Evolutionary conservation across 1,140 invertebrate species (phyloP).

Genomic region (Hylaeus volcanicus): DNA sequence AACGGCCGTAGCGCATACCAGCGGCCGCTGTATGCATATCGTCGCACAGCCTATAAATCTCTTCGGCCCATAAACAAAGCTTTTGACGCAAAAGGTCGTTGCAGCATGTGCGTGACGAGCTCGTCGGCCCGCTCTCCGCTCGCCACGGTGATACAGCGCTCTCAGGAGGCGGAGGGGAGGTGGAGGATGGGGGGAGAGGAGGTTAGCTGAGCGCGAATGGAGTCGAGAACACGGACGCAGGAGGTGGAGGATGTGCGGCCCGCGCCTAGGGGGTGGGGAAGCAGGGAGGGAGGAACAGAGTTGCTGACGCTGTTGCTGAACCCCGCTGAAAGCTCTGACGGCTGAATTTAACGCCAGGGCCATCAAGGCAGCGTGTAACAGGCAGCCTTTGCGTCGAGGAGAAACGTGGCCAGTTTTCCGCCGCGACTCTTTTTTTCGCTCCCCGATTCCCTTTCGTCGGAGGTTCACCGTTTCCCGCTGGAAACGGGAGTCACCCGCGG

Average conservation of each 20-base stretch:
- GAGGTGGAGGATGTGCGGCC: slow-evolving; percentile 8
- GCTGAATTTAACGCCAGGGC: slow-evolving; percentile 73
- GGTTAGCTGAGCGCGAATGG: slow-evolving; percentile 21
- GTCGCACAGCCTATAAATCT: slow-evolving; percentile 76
- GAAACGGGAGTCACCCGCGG: neutral
- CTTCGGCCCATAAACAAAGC: slow-evolving; percentile 78
- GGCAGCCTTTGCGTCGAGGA: slow-evolving; percentile 27
- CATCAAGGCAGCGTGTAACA: slow-evolving; percentile 53
- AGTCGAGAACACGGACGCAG: slow-evolving; percentile 16
- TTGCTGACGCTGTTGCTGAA: slow-evolving; percentile 52
- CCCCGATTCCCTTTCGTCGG: neutral
- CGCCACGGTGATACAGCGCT: slow-evolving; percentile 19
- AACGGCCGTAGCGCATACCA: slow-evolving; percentile 63
- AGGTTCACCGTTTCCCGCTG: neutral
- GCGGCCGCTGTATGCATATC: slow-evolving; percentile 63
- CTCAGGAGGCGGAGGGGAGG: neutral
- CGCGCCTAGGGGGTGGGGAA: slow-evolving; percentile 25
- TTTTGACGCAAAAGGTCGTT: slow-evolving; percentile 77
- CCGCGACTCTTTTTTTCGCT: neutral
- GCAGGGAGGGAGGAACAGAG: slow-evolving; percentile 34
- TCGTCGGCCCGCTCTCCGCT: slow-evolving; percentile 46
- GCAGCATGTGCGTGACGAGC: slow-evolving; percentile 76
- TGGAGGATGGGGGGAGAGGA: slow-evolving; percentile 1
- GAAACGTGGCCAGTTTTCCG: slow-evolving; percentile 51
- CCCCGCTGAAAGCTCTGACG: slow-evolving; percentile 62